Evolutionary conservation across 2,113 vertebrate genomes (phyloP).

Genomic region (Pardalotus punctatus): DNA sequence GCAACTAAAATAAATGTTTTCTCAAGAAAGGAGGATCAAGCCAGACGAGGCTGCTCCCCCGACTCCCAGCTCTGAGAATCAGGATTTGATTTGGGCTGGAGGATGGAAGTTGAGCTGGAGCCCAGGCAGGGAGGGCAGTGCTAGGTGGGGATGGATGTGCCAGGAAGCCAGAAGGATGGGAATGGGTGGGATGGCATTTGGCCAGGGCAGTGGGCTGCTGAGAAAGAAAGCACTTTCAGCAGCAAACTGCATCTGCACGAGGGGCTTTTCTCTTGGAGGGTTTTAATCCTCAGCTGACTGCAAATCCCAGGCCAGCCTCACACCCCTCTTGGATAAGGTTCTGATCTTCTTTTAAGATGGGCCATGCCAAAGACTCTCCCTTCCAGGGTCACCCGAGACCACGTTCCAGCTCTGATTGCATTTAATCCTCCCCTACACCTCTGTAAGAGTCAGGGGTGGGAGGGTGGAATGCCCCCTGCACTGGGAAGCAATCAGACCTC

Average conservation of each 20-base stretch:
- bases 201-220: background rate
- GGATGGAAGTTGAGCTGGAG: background rate
- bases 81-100: background rate
- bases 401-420: accelerated
- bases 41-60: background rate
- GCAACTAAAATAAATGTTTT: background rate
- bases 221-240: background rate
- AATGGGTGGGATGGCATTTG: accelerated
- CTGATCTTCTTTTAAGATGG: background rate
- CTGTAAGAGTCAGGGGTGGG: accelerated
- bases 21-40: background rate
- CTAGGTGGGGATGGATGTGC: background rate
- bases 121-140: background rate
- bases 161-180: background rate
- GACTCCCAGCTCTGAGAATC: background rate
- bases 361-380: background rate
- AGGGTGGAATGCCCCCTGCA: background rate
- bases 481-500: background rate
- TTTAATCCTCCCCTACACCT: background rate
- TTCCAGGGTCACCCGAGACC: background rate
- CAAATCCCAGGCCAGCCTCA: background rate
- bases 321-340: background rate
- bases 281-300: background rate
- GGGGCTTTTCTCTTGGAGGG: background rate
- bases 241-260: background rate